Base-by-base conservation (phyloP, 1,140 invertebrate species). In the Myzus persicae region DNA sequence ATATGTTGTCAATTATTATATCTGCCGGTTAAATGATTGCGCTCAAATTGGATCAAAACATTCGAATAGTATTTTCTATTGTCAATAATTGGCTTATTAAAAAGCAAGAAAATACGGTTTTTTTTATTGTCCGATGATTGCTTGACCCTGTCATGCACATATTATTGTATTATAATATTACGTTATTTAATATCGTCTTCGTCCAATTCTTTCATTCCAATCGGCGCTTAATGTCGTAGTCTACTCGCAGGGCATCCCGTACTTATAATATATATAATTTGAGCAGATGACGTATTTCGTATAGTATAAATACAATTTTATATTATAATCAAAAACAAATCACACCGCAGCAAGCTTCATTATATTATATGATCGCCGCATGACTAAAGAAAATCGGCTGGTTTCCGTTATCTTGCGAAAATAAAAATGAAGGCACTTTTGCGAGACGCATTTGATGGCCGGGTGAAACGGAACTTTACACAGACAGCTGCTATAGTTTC, bases 1-100 rank as follows among this genome's bases (percentile, higher is more conserved):
- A 7, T 87, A 87, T 87, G 40, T 87, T 87, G 42, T 87, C 42
- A 87, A 87, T 87, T 67, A 67, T 67, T 67, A 67, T 87, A 87
- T 7, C 84, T 36, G 40, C 42, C 5, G 84, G 40, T 31, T 87
- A 87, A 46, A 87, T 46, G 40, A 87, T 87, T 26, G 84, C 40
- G 5, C 84, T 44, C 7, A 46, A 87, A 87, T 46, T 38, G 84
- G 40, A 87, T 20, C 84, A 85, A 44, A 44, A 85, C 40, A 44
- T 85, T 31, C 38, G 24, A 85, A 85, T 14, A 42, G 84, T 44
- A 85, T 85, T 42, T 42, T 44, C 9, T 85, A 85, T 44, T 85
- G 84, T 44, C 24, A 24, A 85, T 85, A 42, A 85, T 42, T 42
- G 84, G 40, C 40, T 85, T 14, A 85, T 31, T 85, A 42, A 85